Conservation (phyloP, 1,140 invertebrate species). For the Papilio polyxenes region DNA sequence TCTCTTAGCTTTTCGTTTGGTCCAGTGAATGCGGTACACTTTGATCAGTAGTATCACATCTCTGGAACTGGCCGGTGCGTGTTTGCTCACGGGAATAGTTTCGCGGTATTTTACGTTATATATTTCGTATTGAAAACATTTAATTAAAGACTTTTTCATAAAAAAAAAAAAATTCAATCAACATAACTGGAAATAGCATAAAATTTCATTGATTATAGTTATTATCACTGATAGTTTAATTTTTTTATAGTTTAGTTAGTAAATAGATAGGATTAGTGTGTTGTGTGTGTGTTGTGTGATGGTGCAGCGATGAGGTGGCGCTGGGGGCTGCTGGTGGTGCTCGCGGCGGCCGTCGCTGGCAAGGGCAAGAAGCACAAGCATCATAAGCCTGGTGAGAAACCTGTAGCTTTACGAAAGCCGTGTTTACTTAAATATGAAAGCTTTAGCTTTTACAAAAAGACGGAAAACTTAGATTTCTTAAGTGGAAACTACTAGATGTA, state of each 20-base stretch:
- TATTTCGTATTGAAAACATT: not conserved
- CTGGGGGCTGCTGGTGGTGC: slow-evolving; percentile 56
- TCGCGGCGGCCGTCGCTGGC: slow-evolving; percentile 60
- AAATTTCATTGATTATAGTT: not conserved
- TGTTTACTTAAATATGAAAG: not conserved
- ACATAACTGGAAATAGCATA: not conserved
- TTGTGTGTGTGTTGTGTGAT: slow-evolving; percentile 57
- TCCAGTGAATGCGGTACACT: slow-evolving; percentile 11
- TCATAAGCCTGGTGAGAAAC: slow-evolving; percentile 65
- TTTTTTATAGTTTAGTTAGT: slow-evolving; percentile 38
- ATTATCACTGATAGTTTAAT: slow-evolving; percentile 2
- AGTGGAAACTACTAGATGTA: too few relatives aligned
- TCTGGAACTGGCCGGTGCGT: not conserved
- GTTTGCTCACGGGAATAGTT: not conserved
- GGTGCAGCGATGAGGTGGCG: slow-evolving; percentile 62
- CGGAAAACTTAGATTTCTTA: too few relatives aligned
- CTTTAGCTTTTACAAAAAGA: too few relatives aligned
- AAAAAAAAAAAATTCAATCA: not conserved
- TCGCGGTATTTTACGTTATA: slow-evolving; percentile 21
- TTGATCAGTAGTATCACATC: slow-evolving; percentile 14
- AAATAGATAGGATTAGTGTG: slow-evolving; percentile 17
- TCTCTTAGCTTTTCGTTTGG: slow-evolving; percentile 5
- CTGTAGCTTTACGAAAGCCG: not conserved
- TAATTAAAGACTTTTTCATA: not conserved
- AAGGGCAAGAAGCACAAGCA: slow-evolving; percentile 69